These are phyloP conservation scores for Coracopsis vasa DNA, from an alignment of 2,113 vertebrate species.

Conservation along the genomic window DNA sequence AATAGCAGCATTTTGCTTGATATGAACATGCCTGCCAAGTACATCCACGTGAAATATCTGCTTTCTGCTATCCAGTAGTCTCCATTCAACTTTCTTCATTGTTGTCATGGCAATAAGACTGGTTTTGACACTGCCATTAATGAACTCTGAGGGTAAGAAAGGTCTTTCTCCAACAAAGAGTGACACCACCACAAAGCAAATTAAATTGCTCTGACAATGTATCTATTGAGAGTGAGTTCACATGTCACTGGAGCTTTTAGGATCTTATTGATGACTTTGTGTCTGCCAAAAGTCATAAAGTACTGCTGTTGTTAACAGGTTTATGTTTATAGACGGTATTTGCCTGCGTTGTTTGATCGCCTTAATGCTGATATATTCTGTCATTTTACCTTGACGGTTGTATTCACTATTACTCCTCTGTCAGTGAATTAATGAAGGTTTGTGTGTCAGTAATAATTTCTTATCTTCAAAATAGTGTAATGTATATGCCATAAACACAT, in stretches of 20 bases:
- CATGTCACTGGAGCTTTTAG: slow-evolving; percentile 52
- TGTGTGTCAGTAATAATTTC: slow-evolving; percentile 20
- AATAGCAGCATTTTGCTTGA: background rate
- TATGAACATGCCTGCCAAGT: background rate
- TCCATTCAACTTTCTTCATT: slow-evolving; percentile 38
- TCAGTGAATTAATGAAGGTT: slow-evolving; percentile 39
- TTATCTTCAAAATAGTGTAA: slow-evolving; percentile 1
- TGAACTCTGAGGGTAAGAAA: slow-evolving; percentile 54
- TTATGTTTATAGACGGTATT: slow-evolving; percentile 43
- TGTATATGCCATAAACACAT: slow-evolving; percentile 20
- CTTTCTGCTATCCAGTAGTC: slow-evolving; percentile 3
- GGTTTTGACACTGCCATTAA: slow-evolving; percentile 51
- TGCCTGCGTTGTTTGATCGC: slow-evolving; percentile 6
- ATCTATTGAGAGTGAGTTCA: slow-evolving; percentile 53
- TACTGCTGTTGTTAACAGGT: slow-evolving; percentile 38
- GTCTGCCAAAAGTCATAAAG: slow-evolving; percentile 38
- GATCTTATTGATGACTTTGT: slow-evolving; percentile 56
- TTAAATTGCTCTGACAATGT: slow-evolving; percentile 58
- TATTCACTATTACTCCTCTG: background rate
- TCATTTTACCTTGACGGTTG: slow-evolving; percentile 30
- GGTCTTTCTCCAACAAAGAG: slow-evolving; percentile 37
- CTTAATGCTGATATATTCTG: slow-evolving; percentile 23
- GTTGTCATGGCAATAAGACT: slow-evolving; percentile 56
- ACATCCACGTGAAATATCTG: background rate
- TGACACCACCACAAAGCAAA: slow-evolving; percentile 58